Base-by-base conservation (phyloP, 1,140 invertebrate genomes). In the Kradibia gibbosae region DNA sequence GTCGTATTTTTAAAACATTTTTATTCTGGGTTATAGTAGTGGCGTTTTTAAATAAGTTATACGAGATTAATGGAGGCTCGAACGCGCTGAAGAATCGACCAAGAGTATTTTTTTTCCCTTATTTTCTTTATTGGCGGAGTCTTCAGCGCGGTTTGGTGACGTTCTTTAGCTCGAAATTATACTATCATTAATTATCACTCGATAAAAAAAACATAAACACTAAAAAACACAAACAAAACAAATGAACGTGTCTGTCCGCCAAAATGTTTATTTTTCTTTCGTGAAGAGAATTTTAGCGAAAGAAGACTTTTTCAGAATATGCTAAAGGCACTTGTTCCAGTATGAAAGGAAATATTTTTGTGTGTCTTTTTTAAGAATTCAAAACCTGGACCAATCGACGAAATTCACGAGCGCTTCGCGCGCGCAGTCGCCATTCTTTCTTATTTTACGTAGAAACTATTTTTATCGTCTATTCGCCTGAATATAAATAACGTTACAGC, bases 301-400 rank as follows among this genome's bases (percentile, higher is more conserved):
- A 48, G 71, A 74, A 77, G 65, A 60, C 65, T 71, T 76, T 77
- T 71, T 76, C 79, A 81, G 79, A 75, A 42, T 17, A 42, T 57
- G 25, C 42, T 13, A 75, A 42, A 55, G 31, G 55, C 71, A 67
- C 48, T 45, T n/a, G 34, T 71, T 81, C 73, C 73, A 81, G 73
- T 65, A 77, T 76, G 50, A 76, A 39, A 67, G 80, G 25, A 81
- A 81, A 57, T 48, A 28, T 71, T 81, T 81, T 71, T 81, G 60
- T 81, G 71, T 67, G 80, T 81, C 80, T 81, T 60, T 70, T 81
- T 75, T 81, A 81, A 75, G 72, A 76, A 77, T 77, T 81, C 74
- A 60, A 71, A 77, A 71, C 62, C 73, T 81, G 80, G 80, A 81
- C 74, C 72, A 50, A 73, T 76, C 73, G 80, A 57, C 80, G 80